Base-by-base conservation (phyloP, 1,140 invertebrate genomes). In the Halictus rubicundus region DNA sequence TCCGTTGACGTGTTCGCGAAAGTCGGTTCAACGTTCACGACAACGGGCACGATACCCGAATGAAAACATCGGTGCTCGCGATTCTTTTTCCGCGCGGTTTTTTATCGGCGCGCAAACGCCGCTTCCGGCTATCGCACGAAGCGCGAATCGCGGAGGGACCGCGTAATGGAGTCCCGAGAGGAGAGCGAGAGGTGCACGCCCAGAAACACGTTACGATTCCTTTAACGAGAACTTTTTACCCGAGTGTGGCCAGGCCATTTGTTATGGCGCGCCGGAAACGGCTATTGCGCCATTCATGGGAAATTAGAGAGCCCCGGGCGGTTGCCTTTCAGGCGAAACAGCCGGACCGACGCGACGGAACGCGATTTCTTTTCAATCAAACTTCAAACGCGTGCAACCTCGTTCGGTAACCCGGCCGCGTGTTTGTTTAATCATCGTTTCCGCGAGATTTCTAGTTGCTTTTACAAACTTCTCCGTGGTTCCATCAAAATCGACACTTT, bases 21-120 rank as follows among this genome's bases (percentile, higher is more conserved):
- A 86, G 78, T 82, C 80, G 69, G 78, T 76, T 75, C 68, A 85
- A 82, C 77, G 80, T 63, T 39, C 68, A 49, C 59, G 69, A 83
- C 80, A 80, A 87, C 80, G 77, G 61, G 49, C 32, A 61, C 73
- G 68, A 83, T 80, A 74, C 61, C 52, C 52, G 68, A 69, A 78
- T 59, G 82, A 80, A 83, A 63, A 52, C 39, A 21, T 42, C 68
- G 9, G 10, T 9, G 42, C 42, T 80, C 52, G 21, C 42, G 70
- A 83, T 69, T 42, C 49, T 64, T 59, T 32, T 64, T 72, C 69
- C 76, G 14, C 46, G 16, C 60, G 60, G 46, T 64, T 78, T 46
- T 78, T 78, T 78, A 65, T 65, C 76, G 60, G 7, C 10, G 10
- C 69, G 19, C 16, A 52, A 64, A 57, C 32, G n/a, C 37, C 19